These are phyloP conservation scores for Parasteatoda tepidariorum DNA, from an alignment of 1,140 invertebrate genomes.

Conservation along the genomic window DNA sequence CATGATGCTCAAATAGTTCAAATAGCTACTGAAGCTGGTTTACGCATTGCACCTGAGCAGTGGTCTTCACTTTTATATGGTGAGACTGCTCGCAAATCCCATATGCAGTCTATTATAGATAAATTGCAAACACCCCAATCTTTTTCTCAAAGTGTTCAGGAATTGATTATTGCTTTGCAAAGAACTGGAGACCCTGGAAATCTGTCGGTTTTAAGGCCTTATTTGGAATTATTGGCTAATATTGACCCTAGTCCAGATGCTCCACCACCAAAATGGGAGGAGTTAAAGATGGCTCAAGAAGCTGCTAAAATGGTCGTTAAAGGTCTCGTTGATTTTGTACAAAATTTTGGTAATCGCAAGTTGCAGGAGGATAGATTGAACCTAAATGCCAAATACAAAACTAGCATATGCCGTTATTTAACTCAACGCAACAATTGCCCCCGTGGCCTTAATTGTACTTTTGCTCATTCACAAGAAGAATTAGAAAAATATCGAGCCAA, in stretches of 20 bases:
- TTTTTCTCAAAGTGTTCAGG: slow-evolving; percentile 87
- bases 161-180: slow-evolving; percentile 91
- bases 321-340: slow-evolving; percentile 86
- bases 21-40: slow-evolving; percentile 96
- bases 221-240: slow-evolving; percentile 85
- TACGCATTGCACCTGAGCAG: slow-evolving; percentile 97
- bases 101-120: slow-evolving; percentile 98
- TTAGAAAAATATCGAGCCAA: slow-evolving; percentile 78
- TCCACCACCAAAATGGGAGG: slow-evolving; percentile 74
- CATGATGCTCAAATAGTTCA: slow-evolving; percentile 99
- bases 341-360: slow-evolving; percentile 72
- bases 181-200: slow-evolving; percentile 90
- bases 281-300: slow-evolving; percentile 78
- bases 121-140: slow-evolving; percentile 89
- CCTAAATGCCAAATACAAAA: slow-evolving; percentile 86
- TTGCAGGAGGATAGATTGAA: slow-evolving; percentile 71
- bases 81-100: slow-evolving; percentile 93
- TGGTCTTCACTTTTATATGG: slow-evolving; percentile 98
- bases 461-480: slow-evolving; percentile 92
- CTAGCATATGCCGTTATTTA: slow-evolving; percentile 89
- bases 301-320: slow-evolving; percentile 84
- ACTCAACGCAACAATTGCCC: slow-evolving; percentile 83
- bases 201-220: slow-evolving; percentile 74
- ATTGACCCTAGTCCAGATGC: slow-evolving; percentile 85
- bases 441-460: slow-evolving; percentile 86